A percentile compares a stretch with the other conserved stretches of the same genome.
These are phyloP conservation scores for Pseudochromis fuscus DNA, from an alignment of 2,797 vertebrate genomes.

Conservation along the genomic window DNA sequence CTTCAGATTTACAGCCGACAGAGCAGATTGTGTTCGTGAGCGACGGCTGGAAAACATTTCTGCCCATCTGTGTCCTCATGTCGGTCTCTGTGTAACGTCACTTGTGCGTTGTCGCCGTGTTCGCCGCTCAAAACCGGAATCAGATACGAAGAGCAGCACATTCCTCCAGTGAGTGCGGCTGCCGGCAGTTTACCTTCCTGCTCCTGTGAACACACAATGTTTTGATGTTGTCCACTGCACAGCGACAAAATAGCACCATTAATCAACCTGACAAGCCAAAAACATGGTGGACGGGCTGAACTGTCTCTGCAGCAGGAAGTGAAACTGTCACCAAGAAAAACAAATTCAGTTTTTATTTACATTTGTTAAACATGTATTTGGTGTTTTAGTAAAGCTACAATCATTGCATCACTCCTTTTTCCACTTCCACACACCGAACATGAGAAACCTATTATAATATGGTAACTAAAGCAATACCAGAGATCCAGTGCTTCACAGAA, in stretches of 20 bases:
- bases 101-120: constrained; percentile 26
- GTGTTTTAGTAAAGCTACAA: constrained; percentile 6
- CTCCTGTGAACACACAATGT: constrained; percentile 49
- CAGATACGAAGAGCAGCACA: constrained; percentile 57
- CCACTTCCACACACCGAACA: constrained; percentile 15
- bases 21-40: constrained; percentile 9
- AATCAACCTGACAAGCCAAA: constrained; percentile 49
- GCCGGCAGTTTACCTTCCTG: constrained; percentile 69
- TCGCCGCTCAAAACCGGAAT: constrained; percentile 47
- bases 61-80: constrained; percentile 1
- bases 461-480: constrained; percentile 4
- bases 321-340: constrained; percentile 18
- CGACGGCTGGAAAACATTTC: constrained; percentile 37
- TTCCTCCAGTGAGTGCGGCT: constrained; percentile 60
- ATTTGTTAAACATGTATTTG: constrained; percentile 5
- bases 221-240: constrained; percentile 39
- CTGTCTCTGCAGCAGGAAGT: constrained; percentile 22
- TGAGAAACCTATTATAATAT: constrained; percentile 39
- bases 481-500: constrained; percentile 16
- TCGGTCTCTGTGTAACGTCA: constrained; percentile 35
- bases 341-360: background rate
- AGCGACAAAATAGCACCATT: constrained; percentile 41
- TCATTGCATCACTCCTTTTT: constrained; percentile 17
- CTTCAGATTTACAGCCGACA: background rate
- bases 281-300: constrained; percentile 23